phyloP scores from a whole-genome alignment of 1,140 invertebrate genomes.

The Drosophila ohnishii region DNA sequence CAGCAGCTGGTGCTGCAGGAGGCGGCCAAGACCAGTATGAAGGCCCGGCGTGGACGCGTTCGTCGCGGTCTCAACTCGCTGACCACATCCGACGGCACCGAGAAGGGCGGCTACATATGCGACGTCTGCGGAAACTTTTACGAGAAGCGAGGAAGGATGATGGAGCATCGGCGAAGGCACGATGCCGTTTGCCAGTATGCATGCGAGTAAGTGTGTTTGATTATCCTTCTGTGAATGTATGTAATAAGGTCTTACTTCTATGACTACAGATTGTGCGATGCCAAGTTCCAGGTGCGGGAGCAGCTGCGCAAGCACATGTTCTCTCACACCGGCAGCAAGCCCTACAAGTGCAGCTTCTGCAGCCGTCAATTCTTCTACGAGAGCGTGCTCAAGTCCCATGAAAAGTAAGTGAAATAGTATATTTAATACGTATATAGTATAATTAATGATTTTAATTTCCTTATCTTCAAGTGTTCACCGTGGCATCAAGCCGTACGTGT shows the following conservation, averaged over 20 bases:
- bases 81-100: constrained; percentile 53
- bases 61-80: constrained; percentile 50
- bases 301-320: constrained; percentile 79
- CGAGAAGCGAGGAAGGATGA: constrained; percentile 75
- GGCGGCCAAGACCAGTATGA: constrained; percentile 44
- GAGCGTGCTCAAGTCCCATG: constrained; percentile 74
- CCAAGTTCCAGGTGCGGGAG: constrained; percentile 73
- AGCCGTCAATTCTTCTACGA: constrained; percentile 79
- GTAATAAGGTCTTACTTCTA: neutral
- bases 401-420: constrained; percentile 51
- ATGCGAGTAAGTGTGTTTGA: constrained; percentile 71
- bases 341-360: constrained; percentile 75
- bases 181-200: constrained; percentile 65
- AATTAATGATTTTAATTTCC: neutral
- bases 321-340: constrained; percentile 76
- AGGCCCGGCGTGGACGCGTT: constrained; percentile 38
- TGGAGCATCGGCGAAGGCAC: constrained; percentile 73
- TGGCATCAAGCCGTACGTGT: constrained; percentile 77
- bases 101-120: constrained; percentile 65
- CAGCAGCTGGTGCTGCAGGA: constrained; percentile 19
- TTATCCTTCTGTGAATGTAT: too few relatives aligned
- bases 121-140: constrained; percentile 80
- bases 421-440: too few relatives aligned
- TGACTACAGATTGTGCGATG: constrained; percentile 62
- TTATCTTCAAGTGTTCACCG: constrained; percentile 62